Conservation (phyloP, 2,797 vertebrate genomes). For the Neopelma chrysocephalum region DNA sequence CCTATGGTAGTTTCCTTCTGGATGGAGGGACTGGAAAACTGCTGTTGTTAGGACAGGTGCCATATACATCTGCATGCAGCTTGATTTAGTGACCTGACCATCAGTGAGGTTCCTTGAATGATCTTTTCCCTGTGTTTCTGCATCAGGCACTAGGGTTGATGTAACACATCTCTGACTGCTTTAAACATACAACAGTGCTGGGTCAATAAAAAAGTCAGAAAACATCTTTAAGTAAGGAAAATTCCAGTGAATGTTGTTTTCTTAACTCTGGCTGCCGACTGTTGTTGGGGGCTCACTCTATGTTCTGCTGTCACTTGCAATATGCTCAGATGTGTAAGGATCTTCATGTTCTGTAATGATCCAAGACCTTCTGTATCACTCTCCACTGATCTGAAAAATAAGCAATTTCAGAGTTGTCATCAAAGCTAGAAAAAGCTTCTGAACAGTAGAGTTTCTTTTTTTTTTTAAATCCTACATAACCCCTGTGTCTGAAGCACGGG, state of each 20-base stretch:
- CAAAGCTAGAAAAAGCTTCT: slow-evolving; percentile 62
- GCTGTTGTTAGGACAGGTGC: not conserved
- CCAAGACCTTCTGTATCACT: slow-evolving; percentile 57
- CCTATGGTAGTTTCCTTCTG: not conserved
- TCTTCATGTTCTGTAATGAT: slow-evolving; percentile 70
- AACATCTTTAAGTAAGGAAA: slow-evolving; percentile 45
- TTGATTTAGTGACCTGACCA: not conserved
- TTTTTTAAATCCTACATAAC: slow-evolving; percentile 17
- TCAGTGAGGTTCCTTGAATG: not conserved
- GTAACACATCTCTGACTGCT: not conserved
- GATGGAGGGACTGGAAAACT: not conserved
- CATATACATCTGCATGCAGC: not conserved
- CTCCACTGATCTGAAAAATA: slow-evolving; percentile 76
- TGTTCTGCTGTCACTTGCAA: slow-evolving; percentile 55
- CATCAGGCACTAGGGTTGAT: not conserved
- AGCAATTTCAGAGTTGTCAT: slow-evolving; percentile 70
- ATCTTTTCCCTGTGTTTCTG: not conserved
- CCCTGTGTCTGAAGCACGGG: slow-evolving; percentile 18
- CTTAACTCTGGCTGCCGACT: slow-evolving; percentile 12
- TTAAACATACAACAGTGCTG: not conserved
- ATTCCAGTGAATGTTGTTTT: slow-evolving; percentile 55
- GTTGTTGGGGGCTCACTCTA: slow-evolving; percentile 9
- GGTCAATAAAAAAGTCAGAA: slow-evolving; percentile 47
- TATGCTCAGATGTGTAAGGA: slow-evolving; percentile 57
- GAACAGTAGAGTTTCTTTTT: not conserved